Base-by-base conservation (phyloP, 2,888 invertebrate genomes). In the Frankliniella intonsa region DNA sequence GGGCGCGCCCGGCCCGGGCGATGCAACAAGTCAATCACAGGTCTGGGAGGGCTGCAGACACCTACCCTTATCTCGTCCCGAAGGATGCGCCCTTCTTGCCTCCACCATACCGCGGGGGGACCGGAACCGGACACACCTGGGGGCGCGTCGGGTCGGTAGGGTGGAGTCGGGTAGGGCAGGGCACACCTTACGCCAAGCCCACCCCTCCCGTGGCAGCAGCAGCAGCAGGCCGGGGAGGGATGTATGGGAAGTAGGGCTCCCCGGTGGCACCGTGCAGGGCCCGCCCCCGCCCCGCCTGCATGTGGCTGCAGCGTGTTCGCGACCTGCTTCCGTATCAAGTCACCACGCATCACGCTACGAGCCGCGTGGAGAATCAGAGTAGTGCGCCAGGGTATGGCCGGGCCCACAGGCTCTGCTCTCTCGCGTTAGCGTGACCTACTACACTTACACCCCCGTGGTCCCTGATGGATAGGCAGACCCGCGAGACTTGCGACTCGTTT, bases 121-220 rank as follows among this genome's bases (percentile, higher is more conserved):
- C 69, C 69, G 69, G 69, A 76, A 76, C 69, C 69, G 69, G 69
- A 76, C 69, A 76, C 69, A 76, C 69, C 69, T 76, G 69, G 69
- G 62, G n/a, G 38, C 38, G 38, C 5, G 38, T 5, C 38, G 38
- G 38, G 38, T 38, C 3, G 38, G n/a, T n/a, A n/a, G 38, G 38
- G 38, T 38, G 38, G 38, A n/a, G n/a, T n/a, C n/a, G 38, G 38
- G 38, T 38, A 5, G 38, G 5, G 38, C 3, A 55, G 55, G 19
- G 19, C 55, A 55, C 55, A 55, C 55, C 55, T 38, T 38, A 38
- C 38, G 2, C 55, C 55, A 12, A 55, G 14, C 55, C 14, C 17
- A 11, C 17, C 14, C 14, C 55, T 12, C 14, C 55, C 55, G 55
- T n/a, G n/a, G n/a, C n/a, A n/a, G n/a, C n/a, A n/a, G n/a, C n/a